Percentiles rank a stretch among this genome's conserved stretches.
Evolutionary conservation across 2,113 vertebrate species (phyloP).

Genomic region (Charadrius vociferus): DNA sequence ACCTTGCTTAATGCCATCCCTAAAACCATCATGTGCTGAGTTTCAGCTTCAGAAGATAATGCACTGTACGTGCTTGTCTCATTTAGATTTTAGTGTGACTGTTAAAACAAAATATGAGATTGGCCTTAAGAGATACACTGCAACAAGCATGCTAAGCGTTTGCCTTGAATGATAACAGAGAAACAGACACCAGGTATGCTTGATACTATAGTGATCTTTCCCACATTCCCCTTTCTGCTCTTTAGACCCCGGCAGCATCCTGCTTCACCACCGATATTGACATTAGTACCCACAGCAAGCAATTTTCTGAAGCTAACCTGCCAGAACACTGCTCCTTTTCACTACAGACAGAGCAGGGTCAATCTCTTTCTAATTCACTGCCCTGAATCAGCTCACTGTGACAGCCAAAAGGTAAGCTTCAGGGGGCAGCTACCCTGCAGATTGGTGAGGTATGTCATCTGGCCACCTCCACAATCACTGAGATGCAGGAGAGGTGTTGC

Average conservation of each 20-base stretch:
- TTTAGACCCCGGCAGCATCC: background rate
- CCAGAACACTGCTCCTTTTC: background rate
- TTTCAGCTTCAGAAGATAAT: background rate
- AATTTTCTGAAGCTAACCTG: background rate
- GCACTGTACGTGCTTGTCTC: background rate
- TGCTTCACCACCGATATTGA: background rate
- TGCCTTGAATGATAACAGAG: background rate
- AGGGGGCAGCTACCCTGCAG: background rate
- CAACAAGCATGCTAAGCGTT: background rate
- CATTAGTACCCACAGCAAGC: background rate
- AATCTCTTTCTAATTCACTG: background rate
- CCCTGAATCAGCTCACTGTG: background rate
- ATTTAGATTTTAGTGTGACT: background rate
- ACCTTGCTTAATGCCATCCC: background rate
- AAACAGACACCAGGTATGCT: background rate
- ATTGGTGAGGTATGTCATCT: background rate
- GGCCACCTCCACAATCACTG: background rate
- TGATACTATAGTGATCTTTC: background rate
- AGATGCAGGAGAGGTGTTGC: background rate
- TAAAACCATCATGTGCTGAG: background rate
- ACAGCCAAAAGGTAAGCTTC: background rate
- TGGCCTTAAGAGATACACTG: background rate
- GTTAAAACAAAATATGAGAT: background rate
- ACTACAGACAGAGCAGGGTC: background rate
- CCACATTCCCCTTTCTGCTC: background rate